Base-by-base conservation (phyloP, 2,797 vertebrate species). In the Macrochelys suwanniensis region DNA sequence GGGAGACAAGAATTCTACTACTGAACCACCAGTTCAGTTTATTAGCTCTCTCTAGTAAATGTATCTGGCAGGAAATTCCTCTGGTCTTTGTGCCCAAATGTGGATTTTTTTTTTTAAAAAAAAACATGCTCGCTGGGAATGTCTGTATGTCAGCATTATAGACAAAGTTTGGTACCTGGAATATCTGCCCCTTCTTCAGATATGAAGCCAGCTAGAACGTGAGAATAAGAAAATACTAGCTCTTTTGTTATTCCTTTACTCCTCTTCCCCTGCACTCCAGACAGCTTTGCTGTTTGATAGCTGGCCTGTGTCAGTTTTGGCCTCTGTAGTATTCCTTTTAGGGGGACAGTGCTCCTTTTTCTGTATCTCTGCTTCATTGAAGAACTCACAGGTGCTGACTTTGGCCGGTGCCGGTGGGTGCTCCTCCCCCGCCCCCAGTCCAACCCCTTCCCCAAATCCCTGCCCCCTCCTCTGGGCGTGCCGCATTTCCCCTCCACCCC, bases 231-330 rank as follows among this genome's bases (percentile, higher is more conserved):
- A 61, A 61, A 33, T 61, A 26, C 56, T 68, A 11, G 84, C 88
- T 26, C 80, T 78, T 15, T 4, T 28, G 25, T 54, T 42, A 11
- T 0, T 10, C 19, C 61, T 90, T 17, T 82, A 23, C 56, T 85
- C 12, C 11, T 88, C 21, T 88, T 42, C 93, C 23, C 53, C 47
- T 42, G 59, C 50, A 53, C 3, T 0, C 0, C 0, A 45, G 9
- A 33, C 51, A 56, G 5, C 13, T 74, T 93, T 92, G 84, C 42
- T 4, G 2, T 17, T 80, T 84, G 68, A 83, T 74, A 61, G 26
- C 59, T 61, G 81, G 17, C 5, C 54, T 57, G 5, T 80, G 15
- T 90, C 50, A 19, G 37, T 84, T 89, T 90, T 92, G 37, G 5
- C 26, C 89, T 91, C 37, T 82, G 47, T 84, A 56, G 16, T 71